Evolutionary conservation across 64 coral and sea anemone species (phyloP).

Genomic region (Montipora capricornis): DNA sequence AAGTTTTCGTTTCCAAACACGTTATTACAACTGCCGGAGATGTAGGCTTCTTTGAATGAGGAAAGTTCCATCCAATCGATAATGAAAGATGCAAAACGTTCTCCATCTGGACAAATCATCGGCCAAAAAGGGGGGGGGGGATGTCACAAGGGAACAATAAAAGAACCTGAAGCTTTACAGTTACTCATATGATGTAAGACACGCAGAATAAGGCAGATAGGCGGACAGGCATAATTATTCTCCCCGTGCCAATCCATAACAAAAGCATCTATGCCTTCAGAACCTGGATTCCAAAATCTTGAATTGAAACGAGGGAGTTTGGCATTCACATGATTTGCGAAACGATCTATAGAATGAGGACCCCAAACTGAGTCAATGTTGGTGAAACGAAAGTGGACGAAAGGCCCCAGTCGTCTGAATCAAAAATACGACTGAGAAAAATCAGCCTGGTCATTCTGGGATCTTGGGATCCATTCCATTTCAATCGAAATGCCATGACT

Average conservation of each 20-base stretch:
- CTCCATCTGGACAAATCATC: constrained; percentile 49
- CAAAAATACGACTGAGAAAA: no score
- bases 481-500: no score
- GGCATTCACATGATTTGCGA: background rate
- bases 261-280: background rate
- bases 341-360: constrained; percentile 63
- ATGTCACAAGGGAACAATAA: background rate
- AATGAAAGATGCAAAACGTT: constrained; percentile 23
- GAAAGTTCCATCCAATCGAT: background rate
- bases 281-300: constrained; percentile 49
- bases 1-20: no score
- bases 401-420: no score
- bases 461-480: no score
- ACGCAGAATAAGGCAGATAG: constrained; percentile 25
- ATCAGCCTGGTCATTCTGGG: no score
- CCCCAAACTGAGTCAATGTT: constrained; percentile 57
- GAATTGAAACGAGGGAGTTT: constrained; percentile 55
- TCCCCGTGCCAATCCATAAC: constrained; percentile 12
- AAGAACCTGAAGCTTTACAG: no score
- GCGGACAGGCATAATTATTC: constrained; percentile 48
- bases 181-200: no score
- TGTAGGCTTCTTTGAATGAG: constrained; percentile 19
- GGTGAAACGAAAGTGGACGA: constrained; percentile 20
- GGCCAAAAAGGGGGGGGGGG: constrained; percentile 53
- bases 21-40: no score